A percentile compares a stretch with the other conserved stretches of the same genome.
Conservation (phyloP, 2,797 vertebrate genomes). For the Manis javanica region DNA sequence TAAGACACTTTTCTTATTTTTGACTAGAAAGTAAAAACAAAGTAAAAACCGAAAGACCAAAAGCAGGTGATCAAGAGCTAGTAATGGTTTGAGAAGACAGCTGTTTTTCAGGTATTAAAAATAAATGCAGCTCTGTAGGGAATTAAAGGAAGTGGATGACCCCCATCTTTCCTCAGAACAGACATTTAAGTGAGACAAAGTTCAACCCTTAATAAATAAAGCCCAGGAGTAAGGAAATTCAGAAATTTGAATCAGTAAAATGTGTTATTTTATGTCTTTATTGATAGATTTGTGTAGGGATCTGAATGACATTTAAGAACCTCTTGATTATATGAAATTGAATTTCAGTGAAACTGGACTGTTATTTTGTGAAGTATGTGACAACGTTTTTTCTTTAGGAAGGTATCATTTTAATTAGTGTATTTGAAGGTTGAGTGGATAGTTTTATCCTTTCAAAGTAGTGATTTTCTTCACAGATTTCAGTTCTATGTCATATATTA, state of each 20-base stretch:
- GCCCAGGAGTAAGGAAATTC: neutral
- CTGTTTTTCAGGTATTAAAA: constrained; percentile 51
- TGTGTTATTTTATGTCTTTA: constrained; percentile 16
- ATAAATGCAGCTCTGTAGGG: neutral
- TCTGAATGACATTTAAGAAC: constrained; percentile 70
- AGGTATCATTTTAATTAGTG: constrained; percentile 75
- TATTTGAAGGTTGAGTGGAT: constrained; percentile 58
- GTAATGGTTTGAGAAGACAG: neutral
- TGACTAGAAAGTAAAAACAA: neutral
- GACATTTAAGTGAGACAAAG: neutral
- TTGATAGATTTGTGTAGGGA: constrained; percentile 21
- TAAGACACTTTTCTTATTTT: neutral
- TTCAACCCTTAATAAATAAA: constrained; percentile 33
- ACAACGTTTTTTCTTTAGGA: constrained; percentile 61
- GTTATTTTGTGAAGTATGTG: constrained; percentile 66
- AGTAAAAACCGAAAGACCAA: constrained; percentile 17
- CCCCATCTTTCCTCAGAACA: neutral
- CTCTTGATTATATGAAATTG: constrained; percentile 57
- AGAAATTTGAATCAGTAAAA: constrained; percentile 54
- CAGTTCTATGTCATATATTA: constrained; percentile 60
- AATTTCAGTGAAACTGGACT: constrained; percentile 64
- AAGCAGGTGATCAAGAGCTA: constrained; percentile 34
- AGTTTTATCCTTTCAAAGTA: constrained; percentile 57
- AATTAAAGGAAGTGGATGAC: neutral
- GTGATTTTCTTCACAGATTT: constrained; percentile 61